Base-by-base conservation (phyloP, 2,888 invertebrate genomes). In the Stictocephala bisonia region DNA sequence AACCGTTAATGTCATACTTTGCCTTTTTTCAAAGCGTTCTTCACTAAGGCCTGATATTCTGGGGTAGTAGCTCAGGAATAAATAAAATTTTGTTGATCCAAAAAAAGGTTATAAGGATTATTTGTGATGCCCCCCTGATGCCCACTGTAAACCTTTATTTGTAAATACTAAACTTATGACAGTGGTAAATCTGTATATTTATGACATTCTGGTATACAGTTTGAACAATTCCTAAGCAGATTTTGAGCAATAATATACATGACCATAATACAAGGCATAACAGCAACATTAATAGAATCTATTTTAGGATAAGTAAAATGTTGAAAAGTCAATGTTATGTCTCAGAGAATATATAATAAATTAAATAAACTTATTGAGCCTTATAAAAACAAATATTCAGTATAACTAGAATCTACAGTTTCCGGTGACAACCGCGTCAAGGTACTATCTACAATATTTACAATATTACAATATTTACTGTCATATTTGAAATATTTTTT, bases 11-110 rank as follows among this genome's bases (percentile, higher is more conserved):
- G 48, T 18, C 48, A 6, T 48, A 48, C 18, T 48, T 48, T 48
- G 48, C 48, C 48, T 48, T 48, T n/a, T 48, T 18, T 18, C 48
- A 48, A 48, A 48, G 48, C 22, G 20, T 48, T 48, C 22, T 22
- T 48, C 15, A 22, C 1, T 48, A 48, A 7, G 48, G 48, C 48
- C 48, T 48, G 11, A 48, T 48, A 11, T 48, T 48, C 11, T 48
- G 48, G 48, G 48, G 48, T 11, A 48, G 48, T 48, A 48, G 48
- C 13, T 18, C 15, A 18, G 22, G 20, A 48, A 48, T 48, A 18
- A 48, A 18, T 48, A 11, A 48, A 2, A 48, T 48, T 11, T 22
- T 18, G 3, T 22, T 48, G 7, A 48, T 48, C 22, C 3, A 48
- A 48, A 48, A 48, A 48, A 18, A n/a, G n/a, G n/a, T 48, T 2